A percentile compares a stretch with the other conserved stretches of the same genome.
Evolutionary conservation across 2,797 vertebrate species (phyloP).

Genomic region (Leucoraja ocellata): DNA sequence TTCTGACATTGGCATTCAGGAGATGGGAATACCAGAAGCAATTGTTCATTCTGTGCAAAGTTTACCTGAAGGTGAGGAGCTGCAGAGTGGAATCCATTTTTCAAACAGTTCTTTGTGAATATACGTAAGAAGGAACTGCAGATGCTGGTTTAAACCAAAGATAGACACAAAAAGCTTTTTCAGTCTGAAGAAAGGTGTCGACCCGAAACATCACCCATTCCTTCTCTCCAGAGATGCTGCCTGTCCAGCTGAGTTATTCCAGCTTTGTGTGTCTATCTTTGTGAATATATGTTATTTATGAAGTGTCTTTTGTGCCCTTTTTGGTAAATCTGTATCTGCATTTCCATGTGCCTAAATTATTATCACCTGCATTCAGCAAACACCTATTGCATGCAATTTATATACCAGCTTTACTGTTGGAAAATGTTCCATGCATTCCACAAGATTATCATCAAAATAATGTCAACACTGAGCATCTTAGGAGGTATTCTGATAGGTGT

Average conservation of each 20-base stretch:
- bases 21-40: conserved; percentile 93
- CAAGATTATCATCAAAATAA: neutral
- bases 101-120: neutral
- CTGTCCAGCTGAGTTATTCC: too few relatives aligned
- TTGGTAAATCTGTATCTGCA: too few relatives aligned
- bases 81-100: neutral
- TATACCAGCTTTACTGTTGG: neutral
- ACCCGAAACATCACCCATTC: too few relatives aligned
- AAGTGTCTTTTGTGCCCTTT: too few relatives aligned
- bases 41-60: conserved; percentile 82
- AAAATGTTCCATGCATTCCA: neutral
- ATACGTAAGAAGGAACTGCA: neutral
- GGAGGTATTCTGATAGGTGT: neutral
- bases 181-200: too few relatives aligned
- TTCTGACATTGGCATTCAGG: conserved; percentile 93
- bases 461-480: neutral
- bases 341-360: too few relatives aligned
- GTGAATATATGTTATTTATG: neutral
- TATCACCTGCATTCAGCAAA: neutral
- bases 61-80: conserved; percentile 78
- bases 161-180: too few relatives aligned
- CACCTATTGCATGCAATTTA: neutral
- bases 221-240: too few relatives aligned
- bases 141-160: too few relatives aligned
- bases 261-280: neutral